A percentile compares a stretch with the other conserved stretches of the same genome.
phyloP scores from a whole-genome alignment of 2,797 vertebrate species.

The Echiichthys vipera region DNA sequence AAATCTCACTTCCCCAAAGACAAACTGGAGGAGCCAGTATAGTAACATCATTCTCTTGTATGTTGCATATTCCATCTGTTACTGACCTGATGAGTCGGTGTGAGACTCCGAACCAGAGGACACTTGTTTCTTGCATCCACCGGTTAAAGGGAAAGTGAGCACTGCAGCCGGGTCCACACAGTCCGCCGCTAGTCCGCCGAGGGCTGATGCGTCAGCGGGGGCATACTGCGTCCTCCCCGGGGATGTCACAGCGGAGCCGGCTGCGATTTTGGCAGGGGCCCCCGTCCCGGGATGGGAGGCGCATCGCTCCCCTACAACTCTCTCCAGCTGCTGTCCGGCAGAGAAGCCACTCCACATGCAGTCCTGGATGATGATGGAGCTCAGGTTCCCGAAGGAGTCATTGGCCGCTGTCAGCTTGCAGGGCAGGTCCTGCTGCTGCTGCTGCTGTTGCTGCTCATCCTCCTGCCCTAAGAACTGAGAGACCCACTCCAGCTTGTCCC shows the following conservation, averaged over 20 bases:
- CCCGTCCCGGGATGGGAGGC: slow-evolving; percentile 70
- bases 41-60: no score
- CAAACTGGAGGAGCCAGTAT: neutral
- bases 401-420: slow-evolving; percentile 81
- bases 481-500: slow-evolving; percentile 86
- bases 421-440: slow-evolving; percentile 78
- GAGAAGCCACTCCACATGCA: slow-evolving; percentile 98
- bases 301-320: slow-evolving; percentile 87
- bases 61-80: neutral
- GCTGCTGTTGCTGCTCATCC: slow-evolving; percentile 80
- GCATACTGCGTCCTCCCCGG: slow-evolving; percentile 69
- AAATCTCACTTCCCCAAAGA: neutral
- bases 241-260: slow-evolving; percentile 30
- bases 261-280: slow-evolving; percentile 49
- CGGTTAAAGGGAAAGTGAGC: slow-evolving; percentile 85
- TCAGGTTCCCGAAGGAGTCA: slow-evolving; percentile 87
- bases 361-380: slow-evolving; percentile 93
- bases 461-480: slow-evolving; percentile 87
- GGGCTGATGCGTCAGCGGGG: slow-evolving; percentile 61
- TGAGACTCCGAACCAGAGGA: slow-evolving; percentile 92
- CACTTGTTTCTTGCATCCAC: slow-evolving; percentile 86
- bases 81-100: slow-evolving; percentile 94
- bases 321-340: slow-evolving; percentile 90
- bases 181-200: slow-evolving; percentile 77
- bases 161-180: slow-evolving; percentile 89